Percentiles rank a stretch among this genome's conserved stretches.
Conservation (phyloP, 2,888 invertebrate genomes). For the Agrotis ipsilon region DNA sequence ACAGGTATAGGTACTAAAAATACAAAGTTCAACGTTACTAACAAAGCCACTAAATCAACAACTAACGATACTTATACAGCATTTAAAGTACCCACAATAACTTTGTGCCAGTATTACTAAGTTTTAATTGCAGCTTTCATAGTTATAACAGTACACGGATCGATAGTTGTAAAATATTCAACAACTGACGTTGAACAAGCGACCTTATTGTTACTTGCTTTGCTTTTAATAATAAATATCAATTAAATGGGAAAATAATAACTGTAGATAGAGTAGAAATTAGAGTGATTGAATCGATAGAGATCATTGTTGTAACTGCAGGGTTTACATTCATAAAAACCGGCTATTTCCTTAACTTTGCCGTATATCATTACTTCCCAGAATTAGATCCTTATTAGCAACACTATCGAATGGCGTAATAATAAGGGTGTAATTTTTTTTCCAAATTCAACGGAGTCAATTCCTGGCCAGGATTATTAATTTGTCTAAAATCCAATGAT, state of each 20-base stretch:
- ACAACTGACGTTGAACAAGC: slow-evolving; percentile 5
- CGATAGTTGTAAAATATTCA: slow-evolving; percentile 53
- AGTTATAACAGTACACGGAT: slow-evolving; percentile 32
- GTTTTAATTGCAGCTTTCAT: slow-evolving; percentile 41
- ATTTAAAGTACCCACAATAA: slow-evolving; percentile 14
- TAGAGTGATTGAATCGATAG: background rate
- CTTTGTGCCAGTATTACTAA: slow-evolving; percentile 1
- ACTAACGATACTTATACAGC: background rate
- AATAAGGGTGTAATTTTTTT: too few species aligned
- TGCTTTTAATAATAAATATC: slow-evolving; percentile 2
- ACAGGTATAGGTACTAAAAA: background rate
- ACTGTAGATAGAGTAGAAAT: background rate
- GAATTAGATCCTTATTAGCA: too few species aligned
- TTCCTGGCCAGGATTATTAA: too few species aligned
- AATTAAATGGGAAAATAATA: background rate
- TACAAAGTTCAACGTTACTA: background rate
- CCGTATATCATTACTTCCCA: too few species aligned
- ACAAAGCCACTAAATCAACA: slow-evolving; percentile 9
- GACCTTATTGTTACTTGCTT: background rate
- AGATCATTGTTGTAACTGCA: background rate
- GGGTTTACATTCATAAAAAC: too few species aligned
- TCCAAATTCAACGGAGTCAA: too few species aligned
- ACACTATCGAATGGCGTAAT: too few species aligned
- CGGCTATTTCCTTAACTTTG: too few species aligned
- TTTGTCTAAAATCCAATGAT: too few species aligned